These are phyloP conservation scores for Gadopsis marmoratus DNA, from an alignment of 2,797 vertebrate species.

Conservation along the genomic window DNA sequence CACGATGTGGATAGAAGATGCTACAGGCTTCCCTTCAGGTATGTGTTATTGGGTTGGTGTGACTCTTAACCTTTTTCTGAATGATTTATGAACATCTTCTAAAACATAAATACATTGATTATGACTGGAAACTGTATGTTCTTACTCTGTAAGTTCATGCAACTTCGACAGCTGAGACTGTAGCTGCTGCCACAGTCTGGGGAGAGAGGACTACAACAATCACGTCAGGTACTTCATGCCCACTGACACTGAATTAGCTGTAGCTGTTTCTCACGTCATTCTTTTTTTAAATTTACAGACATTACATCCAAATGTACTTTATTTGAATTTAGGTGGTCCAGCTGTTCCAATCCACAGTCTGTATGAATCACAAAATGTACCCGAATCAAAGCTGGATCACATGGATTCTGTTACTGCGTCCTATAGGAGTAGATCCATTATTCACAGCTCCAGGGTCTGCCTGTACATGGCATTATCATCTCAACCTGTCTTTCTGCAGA, in stretches of 20 bases:
- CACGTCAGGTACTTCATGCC: slow-evolving; percentile 49
- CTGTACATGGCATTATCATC: background rate
- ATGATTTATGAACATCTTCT: background rate
- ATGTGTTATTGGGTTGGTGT: background rate
- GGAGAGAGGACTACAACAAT: slow-evolving; percentile 17
- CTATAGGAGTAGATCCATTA: background rate
- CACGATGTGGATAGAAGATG: slow-evolving; percentile 13
- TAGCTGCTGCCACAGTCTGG: slow-evolving; percentile 41
- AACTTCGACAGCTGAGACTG: slow-evolving; percentile 10
- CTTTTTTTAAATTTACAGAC: background rate
- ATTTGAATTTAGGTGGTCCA: background rate
- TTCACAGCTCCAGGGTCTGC: slow-evolving; percentile 5
- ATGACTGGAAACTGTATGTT: background rate
- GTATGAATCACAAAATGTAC: background rate
- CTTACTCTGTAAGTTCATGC: slow-evolving; percentile 24
- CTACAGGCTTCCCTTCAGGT: slow-evolving; percentile 45
- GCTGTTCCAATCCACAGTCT: background rate
- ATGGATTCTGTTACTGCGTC: background rate
- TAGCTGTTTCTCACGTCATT: background rate
- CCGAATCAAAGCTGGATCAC: background rate
- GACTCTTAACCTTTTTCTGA: background rate
- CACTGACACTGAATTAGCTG: background rate
- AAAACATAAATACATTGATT: background rate
- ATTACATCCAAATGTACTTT: background rate
- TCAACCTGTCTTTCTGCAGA: background rate